Base-by-base conservation (phyloP, 2,797 vertebrate species). In the Buceros bicornis region DNA sequence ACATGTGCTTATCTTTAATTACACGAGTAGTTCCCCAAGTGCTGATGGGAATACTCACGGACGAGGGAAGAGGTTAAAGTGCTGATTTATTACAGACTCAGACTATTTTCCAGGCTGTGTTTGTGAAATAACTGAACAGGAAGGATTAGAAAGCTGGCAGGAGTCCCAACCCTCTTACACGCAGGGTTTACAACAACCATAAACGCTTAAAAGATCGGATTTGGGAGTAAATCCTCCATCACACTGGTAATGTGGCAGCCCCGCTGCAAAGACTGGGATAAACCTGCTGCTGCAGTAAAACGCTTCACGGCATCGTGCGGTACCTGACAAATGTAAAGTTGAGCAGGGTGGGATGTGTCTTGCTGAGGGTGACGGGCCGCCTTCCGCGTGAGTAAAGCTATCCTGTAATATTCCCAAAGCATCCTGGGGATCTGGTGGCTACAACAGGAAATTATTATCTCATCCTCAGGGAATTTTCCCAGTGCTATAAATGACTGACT, bases 121-220 rank as follows among this genome's bases (percentile, higher is more conserved):
- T 58, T 83, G 82, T 92, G 79, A 91, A 95, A 78, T 65, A 86
- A 89, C 28, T 51, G 69, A 83, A 28, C 56, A 95, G 82, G 67
- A 90, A 94, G 61, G 54, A 88, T 89, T 78, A 85, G 42, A 90
- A 74, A 95, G 10, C 64, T 82, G 65, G 54, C 84, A 91, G 79
- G 40, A 78, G 10, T 90, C 47, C 65, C 54, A 93, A n/a, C 17
- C 8, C n/a, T 92, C 66, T 91, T 72, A 94, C 26, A 80, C 85
- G 47, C 57, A 58, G 72, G 76, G 37, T 40, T 40, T 40, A 87
- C 61, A 77, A 82, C 8, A 70, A 74, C n/a, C 50, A 72, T 45
- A 90, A 82, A 74, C 4, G 53, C 60, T 78, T 78, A 53, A 62
- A 83, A 83, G 56, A 72, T 40, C 14, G 29, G 54, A 83, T 82